Evolutionary conservation across 1,140 invertebrate species (phyloP), one percentile per base, ranked within the genome.

Genomic region (Nasonia vitripennis): DNA sequence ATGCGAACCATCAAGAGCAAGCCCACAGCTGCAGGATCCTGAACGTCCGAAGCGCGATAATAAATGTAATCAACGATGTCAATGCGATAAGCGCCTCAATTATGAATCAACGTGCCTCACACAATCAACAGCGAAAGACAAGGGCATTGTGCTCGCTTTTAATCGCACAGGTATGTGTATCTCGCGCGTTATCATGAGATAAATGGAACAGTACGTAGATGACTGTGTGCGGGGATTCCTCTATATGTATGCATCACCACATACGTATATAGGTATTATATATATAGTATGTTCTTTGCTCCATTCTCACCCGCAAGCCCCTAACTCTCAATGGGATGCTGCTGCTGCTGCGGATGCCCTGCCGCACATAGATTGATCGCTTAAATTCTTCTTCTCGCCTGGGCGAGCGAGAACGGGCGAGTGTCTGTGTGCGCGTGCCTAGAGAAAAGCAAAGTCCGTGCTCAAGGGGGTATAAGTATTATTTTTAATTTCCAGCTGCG

Each of bases 251-350:
- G 62, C 68, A 70, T 70, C 27, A 2, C n/a, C 7, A 7, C 9
- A 68, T 23, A 70, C 20, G n/a, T 71, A 20, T 71, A 20, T 45
- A 27, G 2, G 68, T 73, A 34, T 73, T 14, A 45, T 41, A 45
- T 80, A n/a, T n/a, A 9, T 70, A 23, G 27, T 23, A 70, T 70
- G n/a, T 55, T 73, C 31, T 74, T 87, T 87, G 48, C 86, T 89
- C 20, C 89, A 41, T 87, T 89, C 88, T 70, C 83, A 55, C 55
- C 67, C 55, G 20, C 20, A 62, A 62, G 55, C 17, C 55, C 12
- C 55, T 45, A 62, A 62, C 55, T n/a, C 17, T 77, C 2, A 41
- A 67, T 73, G 51, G 51, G 73, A 75, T 82, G 48, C n/a, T 83
- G 41, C 31, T 55, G 20, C 55, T 20, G 55, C 55, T 45, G 41